A percentile compares a stretch with the other conserved stretches of the same genome.
Conservation (phyloP, 37 sponge, comb jelly and placozoan species). For the Amphimedon queenslandica region DNA sequence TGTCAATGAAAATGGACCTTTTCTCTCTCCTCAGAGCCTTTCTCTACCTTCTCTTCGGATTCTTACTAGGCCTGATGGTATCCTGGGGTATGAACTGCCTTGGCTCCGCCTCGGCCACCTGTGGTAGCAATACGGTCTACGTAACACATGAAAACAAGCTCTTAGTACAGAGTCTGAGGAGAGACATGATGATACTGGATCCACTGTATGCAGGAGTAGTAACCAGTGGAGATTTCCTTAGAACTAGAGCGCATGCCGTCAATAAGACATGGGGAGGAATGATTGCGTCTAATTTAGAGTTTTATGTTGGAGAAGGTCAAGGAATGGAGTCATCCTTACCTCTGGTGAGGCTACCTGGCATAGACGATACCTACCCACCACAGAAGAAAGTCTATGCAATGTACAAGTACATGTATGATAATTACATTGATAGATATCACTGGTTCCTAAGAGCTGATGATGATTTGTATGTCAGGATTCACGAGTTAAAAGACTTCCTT, state of each 20-base stretch:
- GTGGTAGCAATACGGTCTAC: too few relatives aligned
- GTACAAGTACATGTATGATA: constrained; percentile 70
- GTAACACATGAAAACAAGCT: too few relatives aligned
- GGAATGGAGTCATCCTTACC: constrained; percentile 15
- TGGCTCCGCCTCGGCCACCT: too few relatives aligned
- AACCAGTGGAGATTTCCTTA: constrained; percentile 29
- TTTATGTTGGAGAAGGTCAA: constrained; percentile 33
- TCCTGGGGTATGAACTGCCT: too few relatives aligned
- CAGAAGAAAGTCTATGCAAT: constrained; percentile 66
- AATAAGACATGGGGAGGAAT: constrained; percentile 65
- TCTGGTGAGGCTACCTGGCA: constrained; percentile 15
- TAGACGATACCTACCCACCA: constrained; percentile 72
- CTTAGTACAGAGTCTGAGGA: too few relatives aligned
- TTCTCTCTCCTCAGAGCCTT: too few relatives aligned
- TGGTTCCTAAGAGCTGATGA: constrained; percentile 81
- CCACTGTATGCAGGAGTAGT: constrained; percentile 74
- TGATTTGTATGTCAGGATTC: constrained; percentile 61
- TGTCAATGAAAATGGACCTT: too few relatives aligned
- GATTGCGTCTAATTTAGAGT: constrained; percentile 18
- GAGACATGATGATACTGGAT: too few relatives aligned
- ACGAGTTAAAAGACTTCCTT: constrained; percentile 35
- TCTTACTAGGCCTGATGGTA: too few relatives aligned
- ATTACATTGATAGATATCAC: constrained; percentile 59
- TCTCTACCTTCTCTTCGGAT: too few relatives aligned
- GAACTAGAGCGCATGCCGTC: constrained; percentile 37